phyloP scores from a whole-genome alignment of 2,888 invertebrate species.

The Rambutsinella grinnellia region DNA sequence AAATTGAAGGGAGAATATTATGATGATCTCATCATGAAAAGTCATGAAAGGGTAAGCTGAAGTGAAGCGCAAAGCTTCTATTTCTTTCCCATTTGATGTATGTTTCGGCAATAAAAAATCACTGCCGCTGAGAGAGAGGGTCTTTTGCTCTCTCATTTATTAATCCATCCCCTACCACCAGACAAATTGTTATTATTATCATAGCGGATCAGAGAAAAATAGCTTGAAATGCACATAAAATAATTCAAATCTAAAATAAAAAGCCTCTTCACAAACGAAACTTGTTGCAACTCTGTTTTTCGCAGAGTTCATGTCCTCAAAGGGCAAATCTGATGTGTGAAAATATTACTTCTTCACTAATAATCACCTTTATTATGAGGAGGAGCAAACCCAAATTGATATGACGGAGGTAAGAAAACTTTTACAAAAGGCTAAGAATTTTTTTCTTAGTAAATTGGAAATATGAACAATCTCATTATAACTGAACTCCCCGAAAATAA shows the following conservation, averaged over 20 bases:
- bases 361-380: too few species aligned
- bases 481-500: neutral
- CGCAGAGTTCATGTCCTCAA: slow-evolving; percentile 57
- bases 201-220: too few species aligned
- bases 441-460: neutral
- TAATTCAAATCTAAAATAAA: too few species aligned
- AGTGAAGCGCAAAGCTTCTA: neutral
- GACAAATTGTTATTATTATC: slow-evolving; percentile 55
- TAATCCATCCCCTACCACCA: slow-evolving; percentile 17
- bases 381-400: too few species aligned
- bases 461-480: neutral
- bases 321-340: too few species aligned
- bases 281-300: slow-evolving; percentile 43
- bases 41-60: slow-evolving; percentile 36
- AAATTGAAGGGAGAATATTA: slow-evolving; percentile 2
- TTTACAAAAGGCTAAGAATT: too few species aligned
- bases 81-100: too few species aligned
- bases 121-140: neutral
- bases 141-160: neutral
- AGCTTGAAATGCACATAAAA: too few species aligned
- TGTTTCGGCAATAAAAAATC: too few species aligned
- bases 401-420: too few species aligned
- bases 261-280: slow-evolving; percentile 36
- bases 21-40: slow-evolving; percentile 13
- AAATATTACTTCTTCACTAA: too few species aligned